A percentile compares a stretch with the other conserved stretches of the same genome.
Conservation (phyloP, 2,113 vertebrate genomes). For the Saccopteryx leptura region DNA sequence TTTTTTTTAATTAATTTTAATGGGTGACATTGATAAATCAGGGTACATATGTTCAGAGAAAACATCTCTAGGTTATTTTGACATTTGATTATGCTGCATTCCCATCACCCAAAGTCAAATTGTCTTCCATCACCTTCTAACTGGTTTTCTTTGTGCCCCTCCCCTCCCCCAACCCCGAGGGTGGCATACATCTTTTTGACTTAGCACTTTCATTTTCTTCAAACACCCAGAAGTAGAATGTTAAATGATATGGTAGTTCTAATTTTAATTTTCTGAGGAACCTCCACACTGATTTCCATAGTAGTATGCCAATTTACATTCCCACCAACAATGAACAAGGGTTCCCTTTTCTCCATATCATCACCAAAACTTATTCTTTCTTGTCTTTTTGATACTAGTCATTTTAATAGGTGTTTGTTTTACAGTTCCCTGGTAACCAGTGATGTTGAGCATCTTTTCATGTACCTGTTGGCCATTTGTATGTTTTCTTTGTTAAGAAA, state of each 20-base stretch:
- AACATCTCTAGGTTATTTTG: no score
- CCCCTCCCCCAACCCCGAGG: no score
- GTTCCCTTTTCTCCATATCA: not conserved
- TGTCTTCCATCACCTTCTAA: no score
- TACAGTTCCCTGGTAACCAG: not conserved
- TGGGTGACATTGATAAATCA: no score
- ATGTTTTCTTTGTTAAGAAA: not conserved
- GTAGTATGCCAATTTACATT: not conserved
- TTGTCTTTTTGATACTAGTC: not conserved
- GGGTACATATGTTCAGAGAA: no score
- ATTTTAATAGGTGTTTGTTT: not conserved
- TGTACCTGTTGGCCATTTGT: not conserved
- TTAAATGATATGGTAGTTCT: not conserved
- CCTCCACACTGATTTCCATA: not conserved
- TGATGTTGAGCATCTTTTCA: not conserved
- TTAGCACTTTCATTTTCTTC: not conserved
- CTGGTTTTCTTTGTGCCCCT: no score
- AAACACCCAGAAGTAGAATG: not conserved
- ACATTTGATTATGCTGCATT: no score
- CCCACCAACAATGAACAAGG: not conserved
- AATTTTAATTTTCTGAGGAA: slow-evolving; percentile 26
- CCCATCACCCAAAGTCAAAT: no score
- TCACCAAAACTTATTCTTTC: not conserved
- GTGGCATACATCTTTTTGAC: not conserved
- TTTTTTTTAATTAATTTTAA: not conserved